A percentile compares a stretch with the other conserved stretches of the same genome.
phyloP scores from a whole-genome alignment of 2,888 invertebrate genomes.

The Nemotelus pantherinus region DNA sequence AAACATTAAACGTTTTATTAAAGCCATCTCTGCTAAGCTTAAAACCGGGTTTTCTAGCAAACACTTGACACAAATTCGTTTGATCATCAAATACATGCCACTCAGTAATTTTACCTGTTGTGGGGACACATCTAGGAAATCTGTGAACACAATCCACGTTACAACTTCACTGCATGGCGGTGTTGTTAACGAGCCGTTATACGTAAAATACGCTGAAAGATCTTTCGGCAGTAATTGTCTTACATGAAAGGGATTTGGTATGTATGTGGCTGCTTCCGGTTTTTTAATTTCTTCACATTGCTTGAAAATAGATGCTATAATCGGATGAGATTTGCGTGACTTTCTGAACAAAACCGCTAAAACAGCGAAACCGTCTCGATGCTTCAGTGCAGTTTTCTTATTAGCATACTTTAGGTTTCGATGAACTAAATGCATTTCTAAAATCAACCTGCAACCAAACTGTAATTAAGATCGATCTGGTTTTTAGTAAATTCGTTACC shows the following conservation, averaged over 20 bases:
- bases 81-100: too few species aligned
- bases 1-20: too few species aligned
- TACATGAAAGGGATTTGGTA: background rate
- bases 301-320: background rate
- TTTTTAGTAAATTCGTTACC: background rate
- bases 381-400: background rate
- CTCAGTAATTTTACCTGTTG: conserved; percentile 67
- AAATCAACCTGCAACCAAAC: background rate
- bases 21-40: too few species aligned
- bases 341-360: conserved; percentile 1
- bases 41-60: too few species aligned
- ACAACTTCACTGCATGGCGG: conserved; percentile 83
- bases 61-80: too few species aligned
- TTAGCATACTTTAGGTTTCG: background rate
- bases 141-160: conserved; percentile 81
- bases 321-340: background rate
- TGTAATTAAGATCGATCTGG: background rate
- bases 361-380: background rate
- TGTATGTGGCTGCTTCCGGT: background rate
- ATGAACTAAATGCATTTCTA: conserved; percentile 20
- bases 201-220: conserved; percentile 77
- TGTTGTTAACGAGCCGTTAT: conserved; percentile 81
- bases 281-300: background rate
- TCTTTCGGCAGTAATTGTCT: conserved; percentile 67
- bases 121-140: conserved; percentile 73